A percentile compares a stretch with the other conserved stretches of the same genome.
phyloP scores from a whole-genome alignment of 2,888 invertebrate genomes.

The Apodemia duryi region DNA sequence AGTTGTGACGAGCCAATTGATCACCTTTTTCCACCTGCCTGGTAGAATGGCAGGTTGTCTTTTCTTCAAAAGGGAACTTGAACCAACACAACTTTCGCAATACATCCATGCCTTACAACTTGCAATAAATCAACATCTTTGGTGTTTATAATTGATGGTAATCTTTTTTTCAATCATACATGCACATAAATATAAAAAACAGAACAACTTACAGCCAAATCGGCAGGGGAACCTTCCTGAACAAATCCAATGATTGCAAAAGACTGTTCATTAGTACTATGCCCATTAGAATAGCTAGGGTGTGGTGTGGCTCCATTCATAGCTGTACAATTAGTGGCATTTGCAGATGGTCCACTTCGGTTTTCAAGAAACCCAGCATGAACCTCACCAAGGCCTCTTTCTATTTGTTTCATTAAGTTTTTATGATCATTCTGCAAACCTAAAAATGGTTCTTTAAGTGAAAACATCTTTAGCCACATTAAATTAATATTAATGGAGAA shows the following conservation, averaged over 20 bases:
- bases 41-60: no score
- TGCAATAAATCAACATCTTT: no score
- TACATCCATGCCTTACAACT: no score
- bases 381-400: constrained; percentile 84
- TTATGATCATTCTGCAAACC: constrained; percentile 95
- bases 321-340: constrained; percentile 14
- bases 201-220: constrained; percentile 82
- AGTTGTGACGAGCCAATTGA: no score
- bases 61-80: no score
- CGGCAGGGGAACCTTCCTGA: constrained; percentile 89
- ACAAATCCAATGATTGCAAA: constrained; percentile 88
- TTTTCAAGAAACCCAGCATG: constrained; percentile 62
- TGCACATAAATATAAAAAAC: not conserved
- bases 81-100: no score
- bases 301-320: constrained; percentile 2
- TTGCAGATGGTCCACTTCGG: constrained; percentile 27
- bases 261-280: constrained; percentile 37
- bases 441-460: constrained; percentile 43
- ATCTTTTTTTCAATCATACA: no score
- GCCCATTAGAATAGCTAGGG: constrained; percentile 32
- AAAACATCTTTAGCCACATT: no score
- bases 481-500: no score
- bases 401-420: constrained; percentile 89
- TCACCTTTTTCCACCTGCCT: no score
- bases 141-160: no score